Evolutionary conservation across 2,888 invertebrate species (phyloP).

Genomic region (Xestia xanthographa): DNA sequence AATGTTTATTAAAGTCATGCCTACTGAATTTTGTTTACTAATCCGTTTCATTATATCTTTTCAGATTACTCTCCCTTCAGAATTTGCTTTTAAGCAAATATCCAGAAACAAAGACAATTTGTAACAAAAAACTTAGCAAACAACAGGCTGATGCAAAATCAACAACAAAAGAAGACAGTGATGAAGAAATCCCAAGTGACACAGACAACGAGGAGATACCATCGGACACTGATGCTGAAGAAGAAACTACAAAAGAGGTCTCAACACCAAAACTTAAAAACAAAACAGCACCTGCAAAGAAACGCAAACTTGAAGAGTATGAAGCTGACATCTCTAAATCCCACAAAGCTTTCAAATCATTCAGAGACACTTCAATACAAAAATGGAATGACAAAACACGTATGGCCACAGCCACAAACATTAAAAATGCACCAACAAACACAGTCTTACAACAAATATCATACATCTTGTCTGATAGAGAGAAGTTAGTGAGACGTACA

Average conservation of each 20-base stretch:
- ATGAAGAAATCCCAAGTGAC: constrained; percentile 87
- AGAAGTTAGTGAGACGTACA: constrained; percentile 94
- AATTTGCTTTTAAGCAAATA: constrained; percentile 90
- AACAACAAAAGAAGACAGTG: constrained; percentile 78
- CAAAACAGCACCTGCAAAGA: constrained; percentile 73
- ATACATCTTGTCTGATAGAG: constrained; percentile 94
- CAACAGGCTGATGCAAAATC: constrained; percentile 65
- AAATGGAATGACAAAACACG: constrained; percentile 99
- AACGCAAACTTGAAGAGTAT: constrained; percentile 91
- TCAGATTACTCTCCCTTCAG: constrained; percentile 84
- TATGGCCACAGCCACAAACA: constrained; percentile 92
- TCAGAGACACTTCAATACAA: constrained; percentile 95
- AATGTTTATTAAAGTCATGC: background rate
- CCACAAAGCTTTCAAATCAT: constrained; percentile 91
- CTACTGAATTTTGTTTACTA: background rate
- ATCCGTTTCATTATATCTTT: constrained; percentile 65
- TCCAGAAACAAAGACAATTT: constrained; percentile 92
- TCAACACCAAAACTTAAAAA: constrained; percentile 66
- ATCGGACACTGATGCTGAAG: constrained; percentile 90
- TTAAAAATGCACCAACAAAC: constrained; percentile 91
- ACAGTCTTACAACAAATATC: constrained; percentile 95
- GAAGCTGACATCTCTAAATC: constrained; percentile 89
- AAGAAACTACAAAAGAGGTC: constrained; percentile 68
- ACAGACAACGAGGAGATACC: constrained; percentile 92
- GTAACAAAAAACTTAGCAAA: constrained; percentile 74